Percentiles rank a stretch among this genome's conserved stretches.
Evolutionary conservation across 2,797 vertebrate genomes (phyloP).

Genomic region (Syndactyla subalaris): DNA sequence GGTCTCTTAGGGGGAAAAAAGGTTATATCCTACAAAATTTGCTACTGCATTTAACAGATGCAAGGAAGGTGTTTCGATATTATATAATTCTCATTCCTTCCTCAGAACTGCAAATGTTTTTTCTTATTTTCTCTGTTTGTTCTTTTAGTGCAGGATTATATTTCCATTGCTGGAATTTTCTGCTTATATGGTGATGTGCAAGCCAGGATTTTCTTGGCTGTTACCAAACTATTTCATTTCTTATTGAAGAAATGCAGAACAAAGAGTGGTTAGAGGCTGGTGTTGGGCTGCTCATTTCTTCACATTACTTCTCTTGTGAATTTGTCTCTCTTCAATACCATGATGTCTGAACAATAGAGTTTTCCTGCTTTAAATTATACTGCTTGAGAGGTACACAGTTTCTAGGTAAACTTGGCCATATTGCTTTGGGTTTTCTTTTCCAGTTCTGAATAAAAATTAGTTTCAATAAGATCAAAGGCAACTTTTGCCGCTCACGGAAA

Average conservation of each 20-base stretch:
- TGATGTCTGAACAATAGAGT: not conserved
- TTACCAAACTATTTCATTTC: conserved; percentile 8
- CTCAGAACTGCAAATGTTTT: not conserved
- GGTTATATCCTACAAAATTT: not conserved
- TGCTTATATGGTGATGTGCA: not conserved
- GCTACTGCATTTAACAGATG: not conserved
- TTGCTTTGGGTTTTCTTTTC: not conserved
- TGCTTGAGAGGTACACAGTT: not conserved
- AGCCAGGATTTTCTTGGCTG: conserved; percentile 44
- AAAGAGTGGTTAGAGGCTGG: not conserved
- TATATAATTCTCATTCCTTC: not conserved
- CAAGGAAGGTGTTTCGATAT: not conserved
- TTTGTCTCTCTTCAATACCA: not conserved
- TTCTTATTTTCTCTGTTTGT: not conserved
- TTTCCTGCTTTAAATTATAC: not conserved
- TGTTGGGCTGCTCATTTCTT: not conserved
- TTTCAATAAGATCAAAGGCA: conserved; percentile 10
- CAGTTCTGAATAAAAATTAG: not conserved
- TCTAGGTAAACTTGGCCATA: not conserved
- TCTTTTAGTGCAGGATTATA: conserved; percentile 1
- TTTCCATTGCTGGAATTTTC: conserved; percentile 44
- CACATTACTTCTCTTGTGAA: not conserved
- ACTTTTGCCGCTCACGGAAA: not conserved
- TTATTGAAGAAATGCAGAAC: not conserved
- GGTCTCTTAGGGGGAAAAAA: not conserved